Percentiles rank a stretch among this genome's conserved stretches.
phyloP scores from a whole-genome alignment of 2,888 invertebrate species.

The Drosophila mulleri region DNA sequence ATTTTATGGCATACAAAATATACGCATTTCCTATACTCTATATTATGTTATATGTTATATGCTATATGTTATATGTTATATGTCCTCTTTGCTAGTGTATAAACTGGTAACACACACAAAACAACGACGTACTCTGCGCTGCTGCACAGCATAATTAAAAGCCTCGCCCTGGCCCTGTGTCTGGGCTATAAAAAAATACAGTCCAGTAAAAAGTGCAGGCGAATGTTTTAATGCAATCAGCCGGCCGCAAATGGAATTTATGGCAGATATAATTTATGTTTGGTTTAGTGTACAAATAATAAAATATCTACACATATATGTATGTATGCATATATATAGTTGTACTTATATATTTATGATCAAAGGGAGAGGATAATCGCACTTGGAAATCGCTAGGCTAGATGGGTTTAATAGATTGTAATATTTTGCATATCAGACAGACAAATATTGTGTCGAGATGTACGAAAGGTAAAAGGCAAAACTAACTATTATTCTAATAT shows the following conservation, averaged over 20 bases:
- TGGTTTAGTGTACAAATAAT: conserved; percentile 25
- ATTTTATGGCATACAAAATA: neutral
- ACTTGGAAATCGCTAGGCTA: neutral
- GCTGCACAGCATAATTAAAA: conserved; percentile 64
- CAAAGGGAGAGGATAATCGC: conserved; percentile 14
- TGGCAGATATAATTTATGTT: conserved; percentile 30
- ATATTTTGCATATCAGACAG: conserved; percentile 4
- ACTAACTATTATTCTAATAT: no score
- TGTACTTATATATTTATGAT: conserved; percentile 1
- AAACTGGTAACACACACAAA: conserved; percentile 9
- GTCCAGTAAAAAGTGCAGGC: conserved; percentile 8
- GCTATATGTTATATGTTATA: neutral
- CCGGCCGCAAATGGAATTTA: conserved; percentile 57
- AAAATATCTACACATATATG: neutral
- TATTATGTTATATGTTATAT: neutral
- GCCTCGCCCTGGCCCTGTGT: conserved; percentile 6
- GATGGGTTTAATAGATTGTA: neutral
- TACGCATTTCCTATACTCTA: conserved; percentile 13
- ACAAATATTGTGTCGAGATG: neutral
- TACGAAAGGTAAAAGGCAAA: neutral
- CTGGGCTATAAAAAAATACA: conserved; percentile 33
- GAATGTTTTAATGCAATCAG: conserved; percentile 55
- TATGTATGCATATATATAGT: neutral
- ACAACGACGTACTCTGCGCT: conserved; percentile 17
- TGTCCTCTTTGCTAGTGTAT: conserved; percentile 8